Conservation (phyloP, 2,797 vertebrate genomes). For the Sebastes diaconus region DNA sequence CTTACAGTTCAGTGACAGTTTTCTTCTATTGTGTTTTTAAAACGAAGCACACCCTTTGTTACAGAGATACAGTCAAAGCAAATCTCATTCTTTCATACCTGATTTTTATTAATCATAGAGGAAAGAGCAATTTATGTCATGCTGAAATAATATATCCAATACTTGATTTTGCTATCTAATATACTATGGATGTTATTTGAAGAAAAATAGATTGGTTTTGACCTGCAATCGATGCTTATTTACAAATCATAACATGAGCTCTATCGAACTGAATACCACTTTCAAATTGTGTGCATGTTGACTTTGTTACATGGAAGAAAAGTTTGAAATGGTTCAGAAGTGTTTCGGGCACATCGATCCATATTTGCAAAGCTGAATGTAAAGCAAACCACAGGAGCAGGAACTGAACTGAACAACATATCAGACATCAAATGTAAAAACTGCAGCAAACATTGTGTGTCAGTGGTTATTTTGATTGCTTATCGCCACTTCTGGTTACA, state of each 20-base stretch:
- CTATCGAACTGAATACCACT: not conserved
- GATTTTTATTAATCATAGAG: conserved; percentile 53
- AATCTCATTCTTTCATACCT: conserved; percentile 65
- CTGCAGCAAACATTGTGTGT: not conserved
- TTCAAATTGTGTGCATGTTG: conserved; percentile 51
- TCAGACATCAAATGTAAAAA: conserved; percentile 30
- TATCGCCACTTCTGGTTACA: not conserved
- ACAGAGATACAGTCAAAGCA: conserved; percentile 90
- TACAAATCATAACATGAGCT: conserved; percentile 49
- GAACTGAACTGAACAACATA: conserved; percentile 30
- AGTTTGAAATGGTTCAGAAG: conserved; percentile 16
- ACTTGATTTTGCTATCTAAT: conserved; percentile 55
- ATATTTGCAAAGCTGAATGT: conserved; percentile 53
- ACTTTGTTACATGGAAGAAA: conserved; percentile 27
- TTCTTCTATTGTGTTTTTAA: conserved; percentile 62
- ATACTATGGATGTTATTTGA: conserved; percentile 51
- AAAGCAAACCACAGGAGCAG: conserved; percentile 28
- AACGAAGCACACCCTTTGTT: conserved; percentile 73
- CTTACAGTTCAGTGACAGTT: conserved; percentile 82
- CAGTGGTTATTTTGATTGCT: not conserved
- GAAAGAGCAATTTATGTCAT: conserved; percentile 54
- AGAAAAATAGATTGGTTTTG: conserved; percentile 49
- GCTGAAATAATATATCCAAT: conserved; percentile 69
- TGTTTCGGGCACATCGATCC: conserved; percentile 15
- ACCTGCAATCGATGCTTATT: conserved; percentile 45